These are phyloP conservation scores for Dryoscopus gambensis DNA, from an alignment of 2,113 vertebrate genomes.

Conservation along the genomic window DNA sequence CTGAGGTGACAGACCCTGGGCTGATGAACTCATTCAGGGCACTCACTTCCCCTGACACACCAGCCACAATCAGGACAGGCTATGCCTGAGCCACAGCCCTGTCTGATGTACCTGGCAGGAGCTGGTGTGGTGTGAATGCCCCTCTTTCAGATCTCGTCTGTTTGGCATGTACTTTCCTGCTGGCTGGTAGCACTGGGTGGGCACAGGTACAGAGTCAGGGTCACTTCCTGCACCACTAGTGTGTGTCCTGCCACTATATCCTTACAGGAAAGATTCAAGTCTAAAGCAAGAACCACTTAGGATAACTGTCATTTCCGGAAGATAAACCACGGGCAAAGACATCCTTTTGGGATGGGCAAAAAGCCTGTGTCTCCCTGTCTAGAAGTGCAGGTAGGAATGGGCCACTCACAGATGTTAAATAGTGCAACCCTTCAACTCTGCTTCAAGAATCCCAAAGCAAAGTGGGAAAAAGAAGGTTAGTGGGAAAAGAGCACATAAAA, in stretches of 20 bases:
- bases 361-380: neutral
- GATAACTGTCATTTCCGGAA: neutral
- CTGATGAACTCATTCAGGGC: neutral
- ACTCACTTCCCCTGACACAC: neutral
- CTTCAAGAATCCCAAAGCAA: neutral
- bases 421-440: neutral
- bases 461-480: neutral
- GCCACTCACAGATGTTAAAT: rapidly evolving
- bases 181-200: neutral
- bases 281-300: neutral
- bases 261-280: neutral
- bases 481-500: neutral
- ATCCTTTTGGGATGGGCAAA: neutral
- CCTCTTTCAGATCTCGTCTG: neutral
- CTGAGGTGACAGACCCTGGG: neutral
- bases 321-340: neutral
- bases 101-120: neutral
- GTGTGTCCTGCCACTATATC: neutral
- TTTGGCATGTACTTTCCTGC: rapidly evolving
- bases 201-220: neutral
- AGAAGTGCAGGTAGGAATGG: neutral
- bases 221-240: neutral
- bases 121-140: neutral
- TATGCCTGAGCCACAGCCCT: rapidly evolving
- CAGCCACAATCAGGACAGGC: neutral